Percentiles rank a stretch among this genome's conserved stretches.
Conservation (phyloP, 2,888 invertebrate genomes). For the Synergus laeviventris region DNA sequence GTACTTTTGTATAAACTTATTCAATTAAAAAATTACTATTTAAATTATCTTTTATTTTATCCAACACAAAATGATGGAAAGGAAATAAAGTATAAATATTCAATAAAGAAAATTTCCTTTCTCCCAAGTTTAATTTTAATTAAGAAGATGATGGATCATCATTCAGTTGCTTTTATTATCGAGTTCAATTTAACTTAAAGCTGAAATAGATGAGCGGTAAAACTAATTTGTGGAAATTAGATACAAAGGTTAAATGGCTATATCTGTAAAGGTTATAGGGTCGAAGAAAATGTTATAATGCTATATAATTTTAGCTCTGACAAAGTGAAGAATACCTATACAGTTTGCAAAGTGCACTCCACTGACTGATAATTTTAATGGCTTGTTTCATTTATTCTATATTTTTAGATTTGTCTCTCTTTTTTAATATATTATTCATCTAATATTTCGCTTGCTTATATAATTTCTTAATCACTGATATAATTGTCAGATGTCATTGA, state of each 20-base stretch:
- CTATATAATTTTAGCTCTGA: not conserved
- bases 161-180: not conserved
- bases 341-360: not conserved
- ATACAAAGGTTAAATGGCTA: not conserved
- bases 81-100: too few species aligned
- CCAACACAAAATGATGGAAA: too few species aligned
- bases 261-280: not conserved
- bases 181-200: not conserved
- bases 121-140: not conserved
- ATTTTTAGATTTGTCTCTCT: too few species aligned
- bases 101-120: too few species aligned
- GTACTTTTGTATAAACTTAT: too few species aligned
- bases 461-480: too few species aligned
- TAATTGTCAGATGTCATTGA: not conserved
- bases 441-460: too few species aligned
- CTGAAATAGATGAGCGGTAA: not conserved
- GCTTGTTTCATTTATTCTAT: too few species aligned
- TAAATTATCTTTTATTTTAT: too few species aligned
- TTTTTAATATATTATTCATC: too few species aligned
- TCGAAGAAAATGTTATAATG: not conserved
- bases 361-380: not conserved
- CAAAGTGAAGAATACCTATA: not conserved
- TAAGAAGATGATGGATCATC: not conserved
- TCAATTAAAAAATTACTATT: too few species aligned
- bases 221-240: constrained; percentile 13